phyloP scores from a whole-genome alignment of 2,888 invertebrate genomes.

The Muschampia plurimacula region DNA sequence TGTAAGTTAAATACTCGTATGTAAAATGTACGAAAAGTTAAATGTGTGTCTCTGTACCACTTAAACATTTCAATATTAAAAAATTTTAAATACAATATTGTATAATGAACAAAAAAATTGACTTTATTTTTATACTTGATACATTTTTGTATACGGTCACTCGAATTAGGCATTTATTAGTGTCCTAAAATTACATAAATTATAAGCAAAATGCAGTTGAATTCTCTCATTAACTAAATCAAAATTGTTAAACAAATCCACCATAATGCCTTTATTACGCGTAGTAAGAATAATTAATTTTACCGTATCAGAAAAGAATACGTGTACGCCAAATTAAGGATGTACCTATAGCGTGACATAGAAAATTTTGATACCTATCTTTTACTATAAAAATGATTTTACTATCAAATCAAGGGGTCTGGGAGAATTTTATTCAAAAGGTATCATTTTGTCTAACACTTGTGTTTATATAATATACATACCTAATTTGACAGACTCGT shows the following conservation, averaged over 20 bases:
- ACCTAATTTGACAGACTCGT: too few relatives aligned
- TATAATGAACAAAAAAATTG: neutral
- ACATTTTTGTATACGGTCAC: constrained; percentile 12
- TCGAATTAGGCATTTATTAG: neutral
- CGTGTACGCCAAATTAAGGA: neutral
- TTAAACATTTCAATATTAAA: neutral
- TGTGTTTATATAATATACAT: too few relatives aligned
- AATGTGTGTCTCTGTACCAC: neutral
- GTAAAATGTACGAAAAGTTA: neutral
- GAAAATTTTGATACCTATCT: too few relatives aligned
- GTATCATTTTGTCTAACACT: too few relatives aligned
- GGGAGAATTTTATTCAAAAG: too few relatives aligned
- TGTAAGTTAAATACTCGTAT: neutral
- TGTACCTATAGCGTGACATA: too few relatives aligned
- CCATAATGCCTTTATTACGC: neutral
- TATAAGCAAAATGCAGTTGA: neutral
- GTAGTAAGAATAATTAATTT: neutral
- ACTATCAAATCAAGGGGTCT: too few relatives aligned
- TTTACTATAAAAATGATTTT: too few relatives aligned
- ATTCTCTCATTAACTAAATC: neutral
- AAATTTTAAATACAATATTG: neutral
- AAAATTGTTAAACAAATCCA: neutral
- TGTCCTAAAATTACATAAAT: constrained; percentile 6
- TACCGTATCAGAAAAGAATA: neutral
- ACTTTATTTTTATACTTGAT: constrained; percentile 12